Base-by-base conservation (phyloP, 2,113 vertebrate genomes). In the Platichthys stellatus region DNA sequence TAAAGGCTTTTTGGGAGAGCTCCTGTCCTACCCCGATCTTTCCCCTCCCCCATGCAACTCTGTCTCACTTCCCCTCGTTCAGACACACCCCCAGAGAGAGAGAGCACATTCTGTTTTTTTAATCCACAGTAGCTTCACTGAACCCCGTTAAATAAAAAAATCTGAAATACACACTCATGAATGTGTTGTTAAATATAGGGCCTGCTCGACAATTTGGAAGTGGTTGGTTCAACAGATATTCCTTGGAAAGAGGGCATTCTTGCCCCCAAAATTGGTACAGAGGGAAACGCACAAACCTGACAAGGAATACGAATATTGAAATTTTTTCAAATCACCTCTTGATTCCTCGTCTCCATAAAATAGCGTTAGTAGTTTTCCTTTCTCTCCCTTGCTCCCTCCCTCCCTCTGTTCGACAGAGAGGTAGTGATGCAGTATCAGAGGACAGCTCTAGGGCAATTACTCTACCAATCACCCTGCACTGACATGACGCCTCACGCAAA, bases 11-110 rank as follows among this genome's bases (percentile, higher is more conserved):
- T 83, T 70, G 72, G 88, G 85, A 89, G 80, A 72, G 81, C 81
- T 88, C 86, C 86, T 80, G 80, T 88, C 78, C 81, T 78, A 78
- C 82, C 81, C 86, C 83, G 77, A 76, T 77, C 62, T 62, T 35
- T 80, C 84, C 88, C 85, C 81, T 89, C 89, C 88, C 92, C 92
- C 86, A 86, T 59, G 57, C 67, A 26, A 71, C 87, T 78, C 78
- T 13, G 68, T 76, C 88, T 91, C 88, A 91, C 87, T 92, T 92
- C 91, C 89, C 85, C 87, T 87, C 83, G 20, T 80, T 89, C 86
- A 89, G 86, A 91, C 89, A 89, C 89, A 86, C 86, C 88, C 88
- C 89, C 90, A 85, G 86, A 71, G 80, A 66, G 76, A 77, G 76
- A 77, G 69, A 74, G 76, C 66, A 83, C 78, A 77, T 76, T 80